Percentiles rank a stretch among this genome's conserved stretches.
phyloP scores from a whole-genome alignment of 23 tunicate genomes.

The Styela clava region DNA sequence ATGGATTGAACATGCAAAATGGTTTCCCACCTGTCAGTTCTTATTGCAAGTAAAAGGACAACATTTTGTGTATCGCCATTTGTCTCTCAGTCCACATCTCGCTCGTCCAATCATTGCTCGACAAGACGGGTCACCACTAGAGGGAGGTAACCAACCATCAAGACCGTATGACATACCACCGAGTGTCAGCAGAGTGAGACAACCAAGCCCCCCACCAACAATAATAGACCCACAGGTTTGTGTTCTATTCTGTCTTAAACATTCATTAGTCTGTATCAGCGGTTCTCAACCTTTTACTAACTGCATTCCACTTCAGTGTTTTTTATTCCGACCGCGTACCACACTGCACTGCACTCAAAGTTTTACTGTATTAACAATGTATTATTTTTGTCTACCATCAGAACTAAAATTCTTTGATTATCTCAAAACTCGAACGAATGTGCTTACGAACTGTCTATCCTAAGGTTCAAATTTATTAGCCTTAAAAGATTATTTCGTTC shows the following conservation, averaged over 20 bases:
- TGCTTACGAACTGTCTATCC: too few relatives aligned
- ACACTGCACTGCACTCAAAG: too few relatives aligned
- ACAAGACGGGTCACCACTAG: conserved; percentile 19
- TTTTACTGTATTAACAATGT: too few relatives aligned
- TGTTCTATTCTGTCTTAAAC: too few relatives aligned
- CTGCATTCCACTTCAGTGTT: too few relatives aligned
- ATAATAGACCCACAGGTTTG: conserved; percentile 71
- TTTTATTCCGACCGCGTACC: too few relatives aligned
- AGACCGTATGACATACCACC: conserved; percentile 15
- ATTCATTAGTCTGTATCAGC: neutral
- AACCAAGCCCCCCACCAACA: conserved; percentile 70
- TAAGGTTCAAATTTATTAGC: too few relatives aligned
- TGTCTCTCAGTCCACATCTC: conserved; percentile 14
- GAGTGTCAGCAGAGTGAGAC: neutral
- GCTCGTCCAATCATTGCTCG: conserved; percentile 26
- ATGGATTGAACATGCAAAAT: conserved; percentile 15
- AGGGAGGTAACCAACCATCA: neutral
- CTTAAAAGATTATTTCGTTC: too few relatives aligned
- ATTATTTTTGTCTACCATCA: too few relatives aligned
- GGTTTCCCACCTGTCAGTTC: conserved; percentile 22
- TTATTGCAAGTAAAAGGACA: neutral
- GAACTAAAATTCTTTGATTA: too few relatives aligned
- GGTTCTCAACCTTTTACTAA: neutral
- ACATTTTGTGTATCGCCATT: conserved; percentile 3
- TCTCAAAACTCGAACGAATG: too few relatives aligned